phyloP scores from a whole-genome alignment of 2,888 invertebrate species.

The Beris chalybata region DNA sequence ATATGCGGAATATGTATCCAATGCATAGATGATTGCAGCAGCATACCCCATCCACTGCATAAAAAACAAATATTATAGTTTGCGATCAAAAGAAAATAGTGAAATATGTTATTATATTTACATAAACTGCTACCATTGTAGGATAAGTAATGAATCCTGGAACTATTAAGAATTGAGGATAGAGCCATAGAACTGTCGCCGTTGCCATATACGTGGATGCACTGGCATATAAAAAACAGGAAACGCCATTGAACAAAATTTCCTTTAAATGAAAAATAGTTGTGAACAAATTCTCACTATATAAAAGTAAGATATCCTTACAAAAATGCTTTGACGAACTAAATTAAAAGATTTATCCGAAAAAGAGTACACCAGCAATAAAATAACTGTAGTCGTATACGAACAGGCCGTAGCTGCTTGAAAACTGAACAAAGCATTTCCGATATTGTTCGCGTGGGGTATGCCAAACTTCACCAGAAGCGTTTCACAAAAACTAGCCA shows the following conservation, averaged over 20 bases:
- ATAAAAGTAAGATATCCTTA: conserved; percentile 61
- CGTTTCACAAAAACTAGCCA: conserved; percentile 82
- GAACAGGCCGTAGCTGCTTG: conserved; percentile 80
- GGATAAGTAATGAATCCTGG: conserved; percentile 83
- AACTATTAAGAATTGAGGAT: conserved; percentile 70
- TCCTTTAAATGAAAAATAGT: conserved; percentile 63
- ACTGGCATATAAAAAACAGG: conserved; percentile 76
- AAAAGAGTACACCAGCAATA: conserved; percentile 76
- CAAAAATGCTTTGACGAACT: conserved; percentile 79
- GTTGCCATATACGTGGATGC: conserved; percentile 80
- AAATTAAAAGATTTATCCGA: conserved; percentile 76
- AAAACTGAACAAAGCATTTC: conserved; percentile 78
- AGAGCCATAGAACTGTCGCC: conserved; percentile 74
- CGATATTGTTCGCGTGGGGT: conserved; percentile 71
- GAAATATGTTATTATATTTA: conserved; percentile 59
- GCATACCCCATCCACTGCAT: conserved; percentile 79
- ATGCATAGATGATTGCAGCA: conserved; percentile 73
- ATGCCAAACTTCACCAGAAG: conserved; percentile 78
- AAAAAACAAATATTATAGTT: conserved; percentile 42
- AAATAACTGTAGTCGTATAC: conserved; percentile 72
- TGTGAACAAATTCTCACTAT: background rate
- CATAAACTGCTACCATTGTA: conserved; percentile 86
- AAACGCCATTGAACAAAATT: conserved; percentile 74
- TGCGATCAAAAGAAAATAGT: background rate
- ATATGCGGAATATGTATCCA: conserved; percentile 78